Base-by-base conservation (phyloP, 1,140 invertebrate species). In the Drosophila guanche region DNA sequence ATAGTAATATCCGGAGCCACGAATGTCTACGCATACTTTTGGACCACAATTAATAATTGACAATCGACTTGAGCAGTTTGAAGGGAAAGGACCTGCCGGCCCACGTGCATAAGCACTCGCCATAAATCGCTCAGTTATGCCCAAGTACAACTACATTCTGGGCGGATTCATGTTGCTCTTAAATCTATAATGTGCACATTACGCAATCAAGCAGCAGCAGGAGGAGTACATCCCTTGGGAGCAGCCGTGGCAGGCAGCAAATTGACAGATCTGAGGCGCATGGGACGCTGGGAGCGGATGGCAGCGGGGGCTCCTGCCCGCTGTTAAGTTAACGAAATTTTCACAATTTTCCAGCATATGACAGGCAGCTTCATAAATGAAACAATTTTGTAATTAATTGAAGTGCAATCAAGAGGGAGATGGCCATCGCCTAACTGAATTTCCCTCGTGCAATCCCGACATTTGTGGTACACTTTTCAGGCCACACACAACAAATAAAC, bases 331-430 rank as follows among this genome's bases (percentile, higher is more conserved):
- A 77, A 67, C 60, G 72, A 66, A 63, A 80, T 67, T 77, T 77
- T 60, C 45, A 54, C 53, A 57, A 54, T 81, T 77, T 85, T 85
- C 67, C 62, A 51, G 40, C 51, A 67, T 78, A 56, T 74, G 77
- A 81, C 74, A 68, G 69, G 78, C 74, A 71, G 69, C 59, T 74
- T 75, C 47, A 86, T 88, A 68, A 86, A 86, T 88, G 81, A 71
- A 71, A 75, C 45, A 68, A 88, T 78, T 78, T 88, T 71, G n/a
- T 81, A 86, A 86, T 86, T 86, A 86, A 86, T 88, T 65, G 55
- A 74, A 67, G 16, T 20, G 16, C 16, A 20, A 20, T 20, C 16
- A 20, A 20, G 16, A 20, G 16, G 16, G 16, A 20, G 16, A 1
- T 20, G 16, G 16, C 16, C 1, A 20, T 20, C 0, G 0, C 16